These are phyloP conservation scores for Drosophila equinoxialis DNA, from an alignment of 1,140 invertebrate species.

Conservation along the genomic window DNA sequence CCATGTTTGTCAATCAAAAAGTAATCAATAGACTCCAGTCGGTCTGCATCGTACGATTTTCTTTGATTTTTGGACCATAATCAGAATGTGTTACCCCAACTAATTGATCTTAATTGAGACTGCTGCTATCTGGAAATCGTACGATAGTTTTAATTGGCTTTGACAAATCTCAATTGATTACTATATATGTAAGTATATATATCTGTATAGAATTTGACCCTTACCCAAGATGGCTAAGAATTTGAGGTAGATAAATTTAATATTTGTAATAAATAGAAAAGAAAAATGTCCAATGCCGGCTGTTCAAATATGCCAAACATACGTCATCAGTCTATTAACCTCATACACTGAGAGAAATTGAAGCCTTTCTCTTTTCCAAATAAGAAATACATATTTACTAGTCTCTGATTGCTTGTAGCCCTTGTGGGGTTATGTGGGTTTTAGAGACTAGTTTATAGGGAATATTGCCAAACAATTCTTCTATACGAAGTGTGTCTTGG, in stretches of 20 bases:
- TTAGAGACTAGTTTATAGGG: too few relatives aligned
- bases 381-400: too few relatives aligned
- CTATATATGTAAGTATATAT: not conserved
- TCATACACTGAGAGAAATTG: not conserved
- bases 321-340: conserved; percentile 10
- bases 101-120: conserved; percentile 65
- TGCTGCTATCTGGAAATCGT: conserved; percentile 30
- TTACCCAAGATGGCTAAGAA: not conserved
- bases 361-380: not conserved
- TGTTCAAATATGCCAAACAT: not conserved
- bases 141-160: conserved; percentile 40
- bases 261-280: not conserved
- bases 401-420: too few relatives aligned
- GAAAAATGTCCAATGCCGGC: not conserved
- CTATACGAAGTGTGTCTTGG: too few relatives aligned
- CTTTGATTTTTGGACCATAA: conserved; percentile 16
- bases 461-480: too few relatives aligned
- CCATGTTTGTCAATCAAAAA: conserved; percentile 8
- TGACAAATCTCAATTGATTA: conserved; percentile 40
- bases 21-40: conserved; percentile 23
- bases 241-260: conserved; percentile 1
- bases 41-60: conserved; percentile 38
- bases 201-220: not conserved
- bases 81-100: conserved; percentile 35
- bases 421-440: too few relatives aligned